Evolutionary conservation across 1,140 invertebrate genomes (phyloP), one percentile per base, ranked within the genome.

Genomic region (Drosophila pallidifrons): DNA sequence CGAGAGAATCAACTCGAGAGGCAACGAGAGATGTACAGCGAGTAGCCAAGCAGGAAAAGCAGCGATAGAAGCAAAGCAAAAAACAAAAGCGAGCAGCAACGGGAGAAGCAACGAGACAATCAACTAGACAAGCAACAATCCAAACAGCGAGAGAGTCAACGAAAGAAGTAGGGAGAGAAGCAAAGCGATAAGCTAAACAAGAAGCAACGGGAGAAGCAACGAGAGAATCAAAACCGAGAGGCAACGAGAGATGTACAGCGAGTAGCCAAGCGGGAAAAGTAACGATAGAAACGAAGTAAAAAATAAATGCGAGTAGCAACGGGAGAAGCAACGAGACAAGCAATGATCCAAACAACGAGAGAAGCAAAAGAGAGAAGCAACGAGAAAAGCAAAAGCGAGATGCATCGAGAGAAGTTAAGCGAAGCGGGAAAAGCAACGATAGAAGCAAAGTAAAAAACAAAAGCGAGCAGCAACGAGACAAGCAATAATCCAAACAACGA

Each of bases 161-260:
- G 43, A 1, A 6, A 47, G 7, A 45, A 13, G 35, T 1, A 10
- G 7, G 7, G 8, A n/a, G 6, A 28, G 38, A 25, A 58, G 35
- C 11, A 13, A 43, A 57, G 13, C n/a, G 52, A n/a, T n/a, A n/a
- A n/a, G n/a, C n/a, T n/a, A n/a, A n/a, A n/a, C n/a, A n/a, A 57
- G 30, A 30, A 54, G 52, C n/a, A 35, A n/a, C 51, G 20, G n/a
- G n/a, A 57, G 30, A 30, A 54, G 52, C n/a, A 35, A n/a, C 51
- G 20, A 11, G 54, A 58, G 55, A 35, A 11, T 3, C 20, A 20
- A 13, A 43, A 57, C 7, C n/a, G 52, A 57, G 30, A 30, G 30
- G 52, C n/a, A 35, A 20, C 58, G 20, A 11, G 54, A 58, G 55
- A 35, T 7, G 38, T 10, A 46, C 30, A 45, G 7, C 10, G 11